Evolutionary conservation across 2,888 invertebrate species (phyloP).

Genomic region (Lasioglossum figueresi): DNA sequence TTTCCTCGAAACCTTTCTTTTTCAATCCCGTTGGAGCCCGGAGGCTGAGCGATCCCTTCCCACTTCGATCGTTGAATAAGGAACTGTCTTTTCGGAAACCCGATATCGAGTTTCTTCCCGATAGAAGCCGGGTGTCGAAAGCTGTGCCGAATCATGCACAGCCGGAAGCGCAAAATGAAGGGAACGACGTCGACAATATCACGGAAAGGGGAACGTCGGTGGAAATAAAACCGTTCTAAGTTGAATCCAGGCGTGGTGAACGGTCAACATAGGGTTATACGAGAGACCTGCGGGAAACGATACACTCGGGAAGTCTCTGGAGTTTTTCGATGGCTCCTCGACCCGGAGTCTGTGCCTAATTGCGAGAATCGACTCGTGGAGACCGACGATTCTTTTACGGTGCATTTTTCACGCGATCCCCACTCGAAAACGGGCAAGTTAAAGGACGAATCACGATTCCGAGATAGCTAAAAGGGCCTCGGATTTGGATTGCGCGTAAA

Average conservation of each 20-base stretch:
- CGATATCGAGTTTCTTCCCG: constrained; percentile 39
- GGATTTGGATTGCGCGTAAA: not conserved
- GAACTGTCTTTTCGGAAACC: not conserved
- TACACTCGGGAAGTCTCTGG: constrained; percentile 38
- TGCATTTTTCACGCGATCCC: not conserved
- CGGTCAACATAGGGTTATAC: constrained; percentile 49
- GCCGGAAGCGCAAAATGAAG: constrained; percentile 30
- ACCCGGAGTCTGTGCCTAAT: not conserved
- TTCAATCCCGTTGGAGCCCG: not conserved
- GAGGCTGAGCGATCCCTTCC: not conserved
- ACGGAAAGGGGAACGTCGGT: constrained; percentile 43
- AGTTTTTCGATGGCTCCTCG: not conserved
- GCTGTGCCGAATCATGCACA: constrained; percentile 52
- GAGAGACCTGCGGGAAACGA: constrained; percentile 48
- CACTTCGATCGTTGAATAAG: not conserved
- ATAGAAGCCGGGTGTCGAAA: constrained; percentile 15
- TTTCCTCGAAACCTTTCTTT: not conserved
- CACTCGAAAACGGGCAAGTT: not conserved
- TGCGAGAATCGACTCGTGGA: not conserved
- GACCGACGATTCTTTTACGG: not conserved
- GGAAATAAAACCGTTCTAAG: constrained; percentile 50
- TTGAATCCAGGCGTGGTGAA: constrained; percentile 14
- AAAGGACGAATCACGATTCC: not conserved
- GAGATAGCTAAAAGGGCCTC: not conserved
- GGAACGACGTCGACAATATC: constrained; percentile 51